Conservation (phyloP, 2,888 invertebrate genomes). For the Drosophila tanythrix region DNA sequence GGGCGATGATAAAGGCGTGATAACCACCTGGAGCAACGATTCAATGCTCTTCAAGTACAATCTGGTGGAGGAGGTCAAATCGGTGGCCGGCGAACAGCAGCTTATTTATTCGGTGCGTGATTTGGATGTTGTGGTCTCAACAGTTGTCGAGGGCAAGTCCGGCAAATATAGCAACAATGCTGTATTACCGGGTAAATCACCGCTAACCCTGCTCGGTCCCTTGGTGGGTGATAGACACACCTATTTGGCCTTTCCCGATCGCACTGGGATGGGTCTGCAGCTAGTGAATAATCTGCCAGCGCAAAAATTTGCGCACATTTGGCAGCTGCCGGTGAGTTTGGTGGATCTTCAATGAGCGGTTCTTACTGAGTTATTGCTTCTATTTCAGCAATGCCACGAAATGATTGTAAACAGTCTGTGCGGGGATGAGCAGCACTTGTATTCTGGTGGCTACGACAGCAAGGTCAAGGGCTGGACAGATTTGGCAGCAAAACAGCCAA, state of each 20-base stretch:
- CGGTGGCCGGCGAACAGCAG: constrained; percentile 81
- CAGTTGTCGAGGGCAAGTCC: constrained; percentile 78
- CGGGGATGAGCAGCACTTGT: constrained; percentile 76
- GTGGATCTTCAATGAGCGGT: neutral
- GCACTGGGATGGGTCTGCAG: constrained; percentile 82
- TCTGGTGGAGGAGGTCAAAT: constrained; percentile 84
- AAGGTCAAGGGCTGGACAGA: constrained; percentile 84
- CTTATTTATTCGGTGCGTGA: constrained; percentile 84
- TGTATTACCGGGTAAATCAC: constrained; percentile 83
- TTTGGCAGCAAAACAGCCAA: constrained; percentile 70
- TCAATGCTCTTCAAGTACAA: constrained; percentile 84
- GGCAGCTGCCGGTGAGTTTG: constrained; percentile 73
- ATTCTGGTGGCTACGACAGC: constrained; percentile 84
- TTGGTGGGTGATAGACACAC: constrained; percentile 70
- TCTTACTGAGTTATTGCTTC: neutral
- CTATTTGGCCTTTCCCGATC: constrained; percentile 83
- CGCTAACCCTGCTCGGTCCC: constrained; percentile 82
- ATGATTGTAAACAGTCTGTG: constrained; percentile 84
- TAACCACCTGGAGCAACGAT: constrained; percentile 84
- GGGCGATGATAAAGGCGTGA: constrained; percentile 85
- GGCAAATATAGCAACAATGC: constrained; percentile 84
- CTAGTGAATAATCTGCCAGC: constrained; percentile 77
- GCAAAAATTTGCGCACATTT: constrained; percentile 76
- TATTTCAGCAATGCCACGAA: constrained; percentile 82
- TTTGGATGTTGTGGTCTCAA: constrained; percentile 83